phyloP scores from a whole-genome alignment of 2,888 invertebrate genomes.

The Chrysolina americana region DNA sequence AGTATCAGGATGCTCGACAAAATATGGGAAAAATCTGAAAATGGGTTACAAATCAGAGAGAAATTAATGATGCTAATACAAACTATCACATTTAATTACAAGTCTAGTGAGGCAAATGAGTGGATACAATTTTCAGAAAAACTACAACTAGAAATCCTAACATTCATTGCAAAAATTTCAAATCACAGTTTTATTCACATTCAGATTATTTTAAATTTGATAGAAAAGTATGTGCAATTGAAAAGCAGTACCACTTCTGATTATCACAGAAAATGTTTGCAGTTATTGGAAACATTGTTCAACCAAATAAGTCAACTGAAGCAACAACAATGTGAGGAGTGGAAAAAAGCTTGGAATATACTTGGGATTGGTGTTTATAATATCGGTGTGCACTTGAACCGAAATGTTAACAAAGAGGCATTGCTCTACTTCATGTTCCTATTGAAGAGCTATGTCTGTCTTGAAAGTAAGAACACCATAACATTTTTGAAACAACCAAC shows the following conservation, averaged over 20 bases:
- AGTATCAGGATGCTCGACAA: constrained; percentile 34
- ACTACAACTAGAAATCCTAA: constrained; percentile 34
- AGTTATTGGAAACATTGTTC: constrained; percentile 47
- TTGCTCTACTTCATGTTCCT: constrained; percentile 40
- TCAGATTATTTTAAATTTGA: constrained; percentile 20
- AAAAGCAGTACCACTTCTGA: constrained; percentile 21
- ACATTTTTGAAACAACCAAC: constrained; percentile 37
- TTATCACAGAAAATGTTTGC: constrained; percentile 33
- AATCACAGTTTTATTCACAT: background rate
- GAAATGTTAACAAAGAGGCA: constrained; percentile 34
- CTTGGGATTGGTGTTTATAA: constrained; percentile 51
- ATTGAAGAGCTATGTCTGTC: constrained; percentile 42
- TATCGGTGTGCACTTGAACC: constrained; percentile 48
- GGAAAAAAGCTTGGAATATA: constrained; percentile 48
- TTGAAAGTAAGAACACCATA: constrained; percentile 41
- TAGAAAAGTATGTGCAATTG: constrained; percentile 33
- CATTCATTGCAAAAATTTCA: constrained; percentile 29
- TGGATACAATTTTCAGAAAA: constrained; percentile 37
- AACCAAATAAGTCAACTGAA: constrained; percentile 44
- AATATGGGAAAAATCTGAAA: constrained; percentile 13
- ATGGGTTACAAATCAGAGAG: constrained; percentile 30
- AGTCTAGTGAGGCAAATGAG: constrained; percentile 15
- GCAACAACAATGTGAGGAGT: constrained; percentile 47
- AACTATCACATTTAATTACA: constrained; percentile 38
- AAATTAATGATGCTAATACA: constrained; percentile 35